Evolutionary conservation across 1,140 invertebrate genomes (phyloP), one percentile per base, ranked within the genome.

Genomic region (Pseudoatta argentina): DNA sequence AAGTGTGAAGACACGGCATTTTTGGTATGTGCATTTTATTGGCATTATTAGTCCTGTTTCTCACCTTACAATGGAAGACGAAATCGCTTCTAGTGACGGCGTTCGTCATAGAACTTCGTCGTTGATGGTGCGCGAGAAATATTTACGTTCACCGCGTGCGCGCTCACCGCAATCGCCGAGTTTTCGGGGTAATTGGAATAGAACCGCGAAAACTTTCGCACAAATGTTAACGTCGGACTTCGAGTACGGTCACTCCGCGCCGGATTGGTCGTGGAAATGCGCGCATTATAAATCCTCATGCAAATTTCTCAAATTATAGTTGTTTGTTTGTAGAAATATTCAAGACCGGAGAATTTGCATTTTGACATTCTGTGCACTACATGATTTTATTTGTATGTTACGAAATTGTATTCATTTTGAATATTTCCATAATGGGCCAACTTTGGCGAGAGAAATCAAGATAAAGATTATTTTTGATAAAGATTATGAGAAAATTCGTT

Each of bases 131-230:
- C 14, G 66, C 53, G 55, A 39, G 44, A 83, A 83, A 83, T 83
- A 83, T 83, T 83, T 83, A 83, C 69, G 69, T 75, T 55, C 44
- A 61, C 79, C 69, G 69, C 39, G 79, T 48, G 53, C 18, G 55
- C 67, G 39, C 39, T 30, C 69, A 44, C 79, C 79, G 79, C 79
- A 83, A 83, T 83, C 55, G 79, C 57, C 69, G 79, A 83, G 79
- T 83, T 75, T 83, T 69, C 69, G 79, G 69, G 69, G 57, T 83
- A 83, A 83, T 83, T 83, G 79, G 79, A 83, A 83, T 83, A 83
- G 79, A 83, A 83, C 79, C 79, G 55, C 79, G 79, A 61, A 82
- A 82, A 83, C 69, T 83, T 83, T 61, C 27, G 67, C 55, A 39
- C 66, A 72, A 82, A 82, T 59, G 78, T 82, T 72, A 83, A 73